Evolutionary conservation across 2,888 invertebrate genomes (phyloP), one percentile per base, ranked within the genome.

Genomic region (Pammene aurita): DNA sequence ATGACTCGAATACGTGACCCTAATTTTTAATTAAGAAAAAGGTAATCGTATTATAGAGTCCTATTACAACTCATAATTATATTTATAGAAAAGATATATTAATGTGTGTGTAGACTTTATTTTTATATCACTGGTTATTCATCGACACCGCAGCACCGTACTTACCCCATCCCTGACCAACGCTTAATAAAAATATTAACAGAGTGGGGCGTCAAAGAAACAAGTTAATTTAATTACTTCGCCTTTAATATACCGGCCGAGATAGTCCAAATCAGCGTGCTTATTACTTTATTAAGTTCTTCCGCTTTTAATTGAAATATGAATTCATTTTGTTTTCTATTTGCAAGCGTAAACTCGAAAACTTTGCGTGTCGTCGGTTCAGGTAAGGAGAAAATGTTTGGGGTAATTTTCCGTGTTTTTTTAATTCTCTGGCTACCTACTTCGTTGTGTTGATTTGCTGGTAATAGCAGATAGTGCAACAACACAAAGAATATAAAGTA

Each of bases 181-280:
- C 80, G 79, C 80, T 87, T 86, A 87, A 86, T 88, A 91, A 90
- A 92, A 92, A 91, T 90, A 87, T 90, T 84, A 87, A 79, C 80
- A 75, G 80, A 81, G 81, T 78, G 75, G 83, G 75, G 84, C 91
- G 88, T 90, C 91, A 92, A 91, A 90, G 90, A 88, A 89, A 82
- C 86, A 78, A 81, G 81, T 82, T 92, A 90, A 92, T 92, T 92
- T 87, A 91, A 92, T 92, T 91, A 91, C 84, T 78, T 71, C 81
- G 79, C 85, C 84, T 86, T 88, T 89, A 91, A 90, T 86, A 87
- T 88, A 87, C 84, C 83, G 79, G 77, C 64, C 56, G 66, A 52
- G 65, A 60, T 54, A 55, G 48, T 79, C 63, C 41, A 71, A 68
- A 72, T 67, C 67, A 71, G 60, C 35, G 55, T 55, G 55, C 61